Base-by-base conservation (phyloP, 1,140 invertebrate species). In the Caenorhabditis briggsae region DNA sequence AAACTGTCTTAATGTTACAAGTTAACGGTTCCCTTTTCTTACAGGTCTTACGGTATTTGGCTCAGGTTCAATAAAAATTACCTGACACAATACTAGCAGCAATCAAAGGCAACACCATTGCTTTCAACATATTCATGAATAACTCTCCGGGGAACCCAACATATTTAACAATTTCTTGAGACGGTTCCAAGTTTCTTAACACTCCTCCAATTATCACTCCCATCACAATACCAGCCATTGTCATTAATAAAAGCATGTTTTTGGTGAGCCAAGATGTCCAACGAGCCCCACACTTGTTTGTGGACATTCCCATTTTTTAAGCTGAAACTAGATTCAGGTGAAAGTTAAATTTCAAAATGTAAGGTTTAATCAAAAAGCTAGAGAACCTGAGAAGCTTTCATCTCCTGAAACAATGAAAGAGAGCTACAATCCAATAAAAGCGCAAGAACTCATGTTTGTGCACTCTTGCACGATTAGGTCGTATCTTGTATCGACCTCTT, bases 231-330 rank as follows among this genome's bases (percentile, higher is more conserved):
- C 95, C 96, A n/a, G 95, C 92, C 16, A 97, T 93, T 12, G 96
- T 97, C 83, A 96, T 93, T 89, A 96, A 93, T 53, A 96, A 96
- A n/a, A 97, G 93, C 2, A 96, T 94, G 92, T 97, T 97, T 33
- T 84, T 86, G 14, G 18, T 82, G 86, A 87, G 58, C 88, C 88
- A 88, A 56, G 23, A 74, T 90, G 92, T 83, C 46, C 23, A 70
- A 2, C 56, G 84, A 20, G 33, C 59, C 12, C 23, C 82, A n/a
- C 43, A 14, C 11, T 83, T 83, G 16, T 83, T 83, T 2, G 41
- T 25, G 16, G 55, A 41, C 18, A 83, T 58, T 59, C 18, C 46
- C 58, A 64, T 83, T 58, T 55, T 56, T 14, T 25, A 14, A 55
- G 18, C 25, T 18, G 20, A 12, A 43, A 41, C 1, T 5, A 23